phyloP scores from a whole-genome alignment of 2,113 vertebrate genomes.

The Triplophysa siluroides region DNA sequence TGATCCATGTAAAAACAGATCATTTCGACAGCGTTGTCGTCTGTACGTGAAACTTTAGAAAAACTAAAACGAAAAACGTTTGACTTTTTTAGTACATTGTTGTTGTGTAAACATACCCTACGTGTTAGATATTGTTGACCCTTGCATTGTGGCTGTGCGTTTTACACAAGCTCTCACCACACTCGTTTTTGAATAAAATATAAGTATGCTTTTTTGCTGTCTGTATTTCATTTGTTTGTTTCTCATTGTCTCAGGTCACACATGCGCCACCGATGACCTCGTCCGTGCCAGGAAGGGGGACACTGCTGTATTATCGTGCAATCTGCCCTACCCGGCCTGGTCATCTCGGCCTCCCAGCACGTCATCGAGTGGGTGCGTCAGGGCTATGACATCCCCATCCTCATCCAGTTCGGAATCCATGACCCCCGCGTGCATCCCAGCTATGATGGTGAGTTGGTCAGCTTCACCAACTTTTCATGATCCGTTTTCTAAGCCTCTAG shows the following conservation, averaged over 20 bases:
- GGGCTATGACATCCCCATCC: conserved; percentile 85
- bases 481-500: no score
- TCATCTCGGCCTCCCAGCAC: conserved; percentile 71
- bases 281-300: conserved; percentile 77
- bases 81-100: no score
- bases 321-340: conserved; percentile 65
- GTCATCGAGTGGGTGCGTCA: conserved; percentile 94
- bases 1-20: no score
- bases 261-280: background rate
- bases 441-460: conserved; percentile 81
- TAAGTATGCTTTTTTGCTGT: background rate
- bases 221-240: background rate
- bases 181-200: no score
- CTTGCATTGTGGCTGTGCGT: no score
- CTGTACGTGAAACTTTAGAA: no score
- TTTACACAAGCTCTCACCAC: no score
- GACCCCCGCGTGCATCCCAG: conserved; percentile 84
- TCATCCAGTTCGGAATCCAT: conserved; percentile 90
- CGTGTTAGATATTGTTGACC: no score
- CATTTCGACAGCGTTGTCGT: no score
- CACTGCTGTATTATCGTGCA: conserved; percentile 79
- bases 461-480: background rate
- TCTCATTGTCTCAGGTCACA: conserved; percentile 5
- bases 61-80: no score
- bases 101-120: no score